A percentile compares a stretch with the other conserved stretches of the same genome.
These are phyloP conservation scores for Reticulitermes lucifugus DNA, from an alignment of 2,888 invertebrate species.

Conservation along the genomic window DNA sequence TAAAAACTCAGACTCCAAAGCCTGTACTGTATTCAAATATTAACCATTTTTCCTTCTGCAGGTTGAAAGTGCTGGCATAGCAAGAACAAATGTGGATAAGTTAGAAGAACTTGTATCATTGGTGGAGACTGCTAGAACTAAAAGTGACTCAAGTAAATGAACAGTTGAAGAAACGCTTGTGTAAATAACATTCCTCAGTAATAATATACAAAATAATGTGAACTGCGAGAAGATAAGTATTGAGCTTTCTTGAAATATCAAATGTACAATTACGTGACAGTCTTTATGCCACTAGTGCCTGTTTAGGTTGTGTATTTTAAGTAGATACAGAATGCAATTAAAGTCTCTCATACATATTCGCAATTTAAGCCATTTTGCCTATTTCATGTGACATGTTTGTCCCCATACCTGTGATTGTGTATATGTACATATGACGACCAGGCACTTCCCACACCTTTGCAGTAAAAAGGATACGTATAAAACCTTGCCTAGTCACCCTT, in stretches of 20 bases:
- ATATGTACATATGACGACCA: no score
- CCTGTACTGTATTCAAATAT: no score
- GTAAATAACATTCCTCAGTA: not conserved
- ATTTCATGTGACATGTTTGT: no score
- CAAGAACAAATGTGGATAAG: constrained; percentile 70
- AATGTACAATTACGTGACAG: not conserved
- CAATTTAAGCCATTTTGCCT: no score
- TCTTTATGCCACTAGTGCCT: constrained; percentile 10
- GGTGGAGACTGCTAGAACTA: constrained; percentile 70
- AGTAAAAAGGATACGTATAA: no score
- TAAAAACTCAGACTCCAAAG: no score
- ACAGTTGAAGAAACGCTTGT: not conserved
- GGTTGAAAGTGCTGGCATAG: constrained; percentile 68
- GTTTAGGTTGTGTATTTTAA: not conserved
- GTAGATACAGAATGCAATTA: not conserved
- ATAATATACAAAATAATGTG: not conserved
- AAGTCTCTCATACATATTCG: no score
- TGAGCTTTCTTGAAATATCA: not conserved
- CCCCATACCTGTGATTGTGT: no score
- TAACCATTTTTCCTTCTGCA: constrained; percentile 56
- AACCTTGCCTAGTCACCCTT: no score
- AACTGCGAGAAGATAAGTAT: not conserved
- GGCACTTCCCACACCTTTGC: no score
- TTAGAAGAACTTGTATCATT: constrained; percentile 71
- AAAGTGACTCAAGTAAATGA: constrained; percentile 51